Percentiles rank a stretch among this genome's conserved stretches.
phyloP scores from a whole-genome alignment of 2,888 invertebrate species.

The Anarsia innoxiella region DNA sequence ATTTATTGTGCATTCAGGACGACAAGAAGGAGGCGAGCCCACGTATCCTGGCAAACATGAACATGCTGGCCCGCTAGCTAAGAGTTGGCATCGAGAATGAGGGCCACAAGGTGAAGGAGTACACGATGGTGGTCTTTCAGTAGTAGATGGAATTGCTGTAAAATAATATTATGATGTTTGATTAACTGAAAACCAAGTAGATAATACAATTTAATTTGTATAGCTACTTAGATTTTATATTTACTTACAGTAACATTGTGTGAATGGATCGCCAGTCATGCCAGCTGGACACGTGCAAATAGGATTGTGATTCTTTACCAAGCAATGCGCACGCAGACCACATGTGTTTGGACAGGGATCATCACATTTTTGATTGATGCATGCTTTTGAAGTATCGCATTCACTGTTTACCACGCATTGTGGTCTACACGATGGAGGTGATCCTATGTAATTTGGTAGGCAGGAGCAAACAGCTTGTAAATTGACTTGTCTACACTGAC shows the following conservation, averaged over 20 bases:
- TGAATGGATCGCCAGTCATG: constrained; percentile 91
- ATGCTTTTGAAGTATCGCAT: constrained; percentile 87
- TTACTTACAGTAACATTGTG: constrained; percentile 83
- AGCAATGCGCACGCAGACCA: constrained; percentile 89
- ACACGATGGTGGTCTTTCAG: constrained; percentile 83
- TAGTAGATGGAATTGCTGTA: constrained; percentile 56
- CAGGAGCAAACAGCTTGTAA: constrained; percentile 91
- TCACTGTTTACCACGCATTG: constrained; percentile 92
- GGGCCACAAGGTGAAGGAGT: constrained; percentile 90
- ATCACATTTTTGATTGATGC: constrained; percentile 88
- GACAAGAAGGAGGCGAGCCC: constrained; percentile 86
- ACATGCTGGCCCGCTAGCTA: constrained; percentile 83
- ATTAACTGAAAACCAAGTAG: no score
- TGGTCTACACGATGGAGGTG: constrained; percentile 87
- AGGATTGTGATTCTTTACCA: constrained; percentile 88
- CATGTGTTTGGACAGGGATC: constrained; percentile 93
- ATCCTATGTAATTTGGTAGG: constrained; percentile 83
- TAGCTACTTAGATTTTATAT: no score
- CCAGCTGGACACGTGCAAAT: constrained; percentile 90
- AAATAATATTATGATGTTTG: constrained; percentile 16
- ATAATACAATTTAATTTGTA: no score
- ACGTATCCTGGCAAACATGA: constrained; percentile 85
- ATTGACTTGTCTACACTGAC: constrained; percentile 87
- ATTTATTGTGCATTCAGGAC: constrained; percentile 86
- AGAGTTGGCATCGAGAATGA: constrained; percentile 85